These are phyloP conservation scores for Archocentrus centrarchus DNA, from an alignment of 2,113 vertebrate genomes.

Conservation along the genomic window DNA sequence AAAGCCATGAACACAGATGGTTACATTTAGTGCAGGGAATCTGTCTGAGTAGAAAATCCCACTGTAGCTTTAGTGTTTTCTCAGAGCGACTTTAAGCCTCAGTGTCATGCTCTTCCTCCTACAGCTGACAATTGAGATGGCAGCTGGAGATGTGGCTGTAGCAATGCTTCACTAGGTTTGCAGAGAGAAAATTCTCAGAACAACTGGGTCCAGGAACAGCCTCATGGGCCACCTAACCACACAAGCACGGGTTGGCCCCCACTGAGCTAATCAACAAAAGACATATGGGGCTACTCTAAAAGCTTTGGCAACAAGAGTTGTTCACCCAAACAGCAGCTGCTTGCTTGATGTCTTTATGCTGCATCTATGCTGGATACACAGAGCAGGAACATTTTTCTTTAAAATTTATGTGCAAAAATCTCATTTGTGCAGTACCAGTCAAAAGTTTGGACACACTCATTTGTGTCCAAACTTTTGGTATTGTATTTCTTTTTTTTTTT, in stretches of 20 bases:
- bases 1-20: not conserved
- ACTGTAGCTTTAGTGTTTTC: slow-evolving; percentile 1
- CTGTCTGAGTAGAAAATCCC: slow-evolving; percentile 22
- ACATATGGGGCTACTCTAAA: slow-evolving; percentile 9
- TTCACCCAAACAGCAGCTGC: not conserved
- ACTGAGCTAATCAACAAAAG: slow-evolving; percentile 23
- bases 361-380: not conserved
- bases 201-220: not conserved
- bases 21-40: not conserved
- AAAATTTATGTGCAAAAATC: not conserved
- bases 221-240: not conserved
- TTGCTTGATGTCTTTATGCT: not conserved
- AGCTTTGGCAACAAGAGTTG: not conserved
- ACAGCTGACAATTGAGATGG: slow-evolving; percentile 11
- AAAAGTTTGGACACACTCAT: too few relatives aligned
- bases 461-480: too few relatives aligned
- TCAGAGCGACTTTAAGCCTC: not conserved
- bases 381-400: not conserved
- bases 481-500: not conserved
- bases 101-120: slow-evolving; percentile 19
- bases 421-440: not conserved
- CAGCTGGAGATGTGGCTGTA: slow-evolving; percentile 12
- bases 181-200: slow-evolving; percentile 2
- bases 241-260: not conserved
- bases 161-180: slow-evolving; percentile 9